Evolutionary conservation across 2,797 vertebrate species (phyloP), one percentile per base, ranked within the genome.

Genomic region (Decapterus maruadsi): DNA sequence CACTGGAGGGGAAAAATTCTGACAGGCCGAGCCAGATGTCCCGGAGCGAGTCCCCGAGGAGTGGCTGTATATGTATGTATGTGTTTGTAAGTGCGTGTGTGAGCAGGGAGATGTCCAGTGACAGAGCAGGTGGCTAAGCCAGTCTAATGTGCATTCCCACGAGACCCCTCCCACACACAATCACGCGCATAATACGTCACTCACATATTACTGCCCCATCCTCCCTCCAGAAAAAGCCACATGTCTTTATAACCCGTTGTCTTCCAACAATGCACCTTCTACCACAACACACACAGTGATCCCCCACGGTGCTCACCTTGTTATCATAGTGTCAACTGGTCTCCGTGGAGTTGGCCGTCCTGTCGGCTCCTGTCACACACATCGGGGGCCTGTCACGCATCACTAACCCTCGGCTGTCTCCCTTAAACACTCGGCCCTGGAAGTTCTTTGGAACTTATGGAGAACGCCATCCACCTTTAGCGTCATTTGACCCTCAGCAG

Each of bases 41-140:
- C 82, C 6, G 1, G 2, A 64, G 68, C 74, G 65, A 38, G 72
- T 93, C 93, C 91, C 92, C 1, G 3, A 86, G 91, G 93, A 89
- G 67, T 1, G 20, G 16, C 57, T 6, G 17, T 70, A 48, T 57
- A 72, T 78, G 81, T 80, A 79, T 87, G 80, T 84, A 78, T 88
- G 80, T 80, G 81, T 90, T 82, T 90, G 91, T 86, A 83, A 77
- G 75, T 63, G 81, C 34, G 54, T 68, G 68, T 72, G 75, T 26
- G 83, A 87, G 79, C 53, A 29, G 61, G 53, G 75, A 78, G 78
- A 86, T 78, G 87, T 86, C 85, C 93, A 92, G 78, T 84, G 86
- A 93, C 87, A 80, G 89, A 92, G 95, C 96, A 96, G 96, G 95
- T 96, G 96, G 93, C 91, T 84, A 90, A 94, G 94, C 82, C 88